Evolutionary conservation across 2,888 invertebrate genomes (phyloP), one percentile per base, ranked within the genome.

Genomic region (Drosophila mimica): DNA sequence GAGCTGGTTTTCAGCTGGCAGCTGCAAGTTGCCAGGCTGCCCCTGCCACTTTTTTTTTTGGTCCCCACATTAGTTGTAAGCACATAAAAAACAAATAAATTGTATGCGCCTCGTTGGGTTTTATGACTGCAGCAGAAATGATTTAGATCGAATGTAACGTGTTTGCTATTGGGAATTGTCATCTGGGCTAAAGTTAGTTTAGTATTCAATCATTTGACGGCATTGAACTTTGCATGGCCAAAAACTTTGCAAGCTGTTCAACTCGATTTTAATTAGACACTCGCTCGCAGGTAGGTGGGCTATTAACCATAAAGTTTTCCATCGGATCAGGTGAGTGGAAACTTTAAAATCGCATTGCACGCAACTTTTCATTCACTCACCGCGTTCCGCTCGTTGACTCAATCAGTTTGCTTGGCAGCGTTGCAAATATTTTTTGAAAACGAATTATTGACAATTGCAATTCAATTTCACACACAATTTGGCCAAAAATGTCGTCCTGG

Each of bases 71-170:
- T 87, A 85, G 87, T 84, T 85, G 84, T 73, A 57, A 84, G 85
- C 87, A 85, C 85, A 85, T 85, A 85, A 85, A 85, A 85, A 84
- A 88, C 81, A 86, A 88, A 86, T 86, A 86, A 86, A 86, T 86
- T 86, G 81, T 79, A 81, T 86, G 81, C 76, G 83, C 81, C 84
- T 81, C 89, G 86, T 87, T 87, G 90, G 89, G 60, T 90, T 87
- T 87, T 87, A 87, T 87, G 84, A 87, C 87, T 87, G 87, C 87
- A 90, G 90, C 90, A 87, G 66, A 87, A 88, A 90, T 87, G 89
- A 85, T 85, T 85, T 86, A 88, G 49, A 69, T 58, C 40, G 43
- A 34, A 56, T 46, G 36, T 13, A 30, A 31, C 20, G 28, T 48
- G 20, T 31, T 20, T 33, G 49, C 58, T 36, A 56, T 67, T 60